Conservation (phyloP, 2,888 invertebrate species). For the Maniola hyperantus region DNA sequence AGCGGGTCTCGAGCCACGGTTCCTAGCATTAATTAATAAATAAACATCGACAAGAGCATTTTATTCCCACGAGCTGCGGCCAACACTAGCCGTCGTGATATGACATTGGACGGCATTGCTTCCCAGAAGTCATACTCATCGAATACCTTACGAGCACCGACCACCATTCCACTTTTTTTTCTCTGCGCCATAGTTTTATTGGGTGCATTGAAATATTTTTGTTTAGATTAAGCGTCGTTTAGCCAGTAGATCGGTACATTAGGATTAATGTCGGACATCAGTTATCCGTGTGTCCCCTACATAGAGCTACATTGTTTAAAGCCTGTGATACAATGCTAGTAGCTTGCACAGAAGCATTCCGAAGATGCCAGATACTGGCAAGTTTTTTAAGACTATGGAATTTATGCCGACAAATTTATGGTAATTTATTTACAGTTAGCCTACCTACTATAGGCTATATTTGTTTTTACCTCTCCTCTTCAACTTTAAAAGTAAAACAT, state of each 20-base stretch:
- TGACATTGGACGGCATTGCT: conserved; percentile 76
- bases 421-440: no score
- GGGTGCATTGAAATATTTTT: conserved; percentile 79
- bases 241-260: conserved; percentile 73
- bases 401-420: no score
- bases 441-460: no score
- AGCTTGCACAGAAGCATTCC: conserved; percentile 4
- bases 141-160: conserved; percentile 74
- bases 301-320: conserved; percentile 38
- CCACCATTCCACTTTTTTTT: conserved; percentile 69
- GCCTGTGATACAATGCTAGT: conserved; percentile 1
- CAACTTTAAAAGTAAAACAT: no score
- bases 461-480: no score
- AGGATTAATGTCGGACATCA: conserved; percentile 80
- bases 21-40: not conserved
- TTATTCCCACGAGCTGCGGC: conserved; percentile 33
- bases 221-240: conserved; percentile 80
- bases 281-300: conserved; percentile 57
- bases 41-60: conserved; percentile 52
- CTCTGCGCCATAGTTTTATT: conserved; percentile 73
- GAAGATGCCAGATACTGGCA: not conserved
- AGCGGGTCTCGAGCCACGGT: not conserved
- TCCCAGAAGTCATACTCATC: conserved; percentile 77
- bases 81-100: conserved; percentile 74
- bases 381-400: no score